Base-by-base conservation (phyloP, 2,888 invertebrate species). In the Leptinotarsa peninsularis region DNA sequence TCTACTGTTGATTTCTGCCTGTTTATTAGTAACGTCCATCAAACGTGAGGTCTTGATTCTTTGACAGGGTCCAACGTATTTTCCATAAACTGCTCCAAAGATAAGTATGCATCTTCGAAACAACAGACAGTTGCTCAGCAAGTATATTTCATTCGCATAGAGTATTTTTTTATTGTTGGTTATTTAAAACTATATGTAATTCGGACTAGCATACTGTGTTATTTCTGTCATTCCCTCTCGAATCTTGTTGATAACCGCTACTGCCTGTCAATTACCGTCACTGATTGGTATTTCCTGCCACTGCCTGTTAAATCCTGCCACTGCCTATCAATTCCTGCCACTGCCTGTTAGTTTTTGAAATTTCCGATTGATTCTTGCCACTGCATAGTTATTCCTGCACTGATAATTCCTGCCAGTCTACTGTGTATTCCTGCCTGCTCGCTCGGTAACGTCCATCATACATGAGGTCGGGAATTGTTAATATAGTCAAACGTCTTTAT, bases 1-100 rank as follows among this genome's bases (percentile, higher is more conserved):
- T 33, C 33, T 5, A 33, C 33, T 33, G 63, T 58, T 23, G 21
- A 58, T 58, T 58, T 21, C 21, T 63, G 63, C 33, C 17, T 63
- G 63, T 63, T 27, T 27, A 27, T 63, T 33, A 4, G 63, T n/a
- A 14, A 17, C 33, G 63, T 33, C 63, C 63, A 63, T 27, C 63
- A 63, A 33, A 63, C 33, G 63, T 63, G 63, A 33, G 63, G 63
- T 63, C 63, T 15, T 27, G n/a, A 63, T 33, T 63, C 27, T 63
- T 63, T 63, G 4, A 33, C 5, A 5, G 63, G 17, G 63, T 63
- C 63, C 7, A 63, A 33, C 63, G 27, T 63, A 17, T 63, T 63
- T 23, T 33, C 2, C 33, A 63, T 33, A 14, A 14, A 63, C 17
- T 33, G 33, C 21, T 21, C 23, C 21, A 56, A 13, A 3, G 10